Percentiles rank a stretch among this genome's conserved stretches.
Evolutionary conservation across 2,797 vertebrate species (phyloP).

Genomic region (Manis pentadactyla): DNA sequence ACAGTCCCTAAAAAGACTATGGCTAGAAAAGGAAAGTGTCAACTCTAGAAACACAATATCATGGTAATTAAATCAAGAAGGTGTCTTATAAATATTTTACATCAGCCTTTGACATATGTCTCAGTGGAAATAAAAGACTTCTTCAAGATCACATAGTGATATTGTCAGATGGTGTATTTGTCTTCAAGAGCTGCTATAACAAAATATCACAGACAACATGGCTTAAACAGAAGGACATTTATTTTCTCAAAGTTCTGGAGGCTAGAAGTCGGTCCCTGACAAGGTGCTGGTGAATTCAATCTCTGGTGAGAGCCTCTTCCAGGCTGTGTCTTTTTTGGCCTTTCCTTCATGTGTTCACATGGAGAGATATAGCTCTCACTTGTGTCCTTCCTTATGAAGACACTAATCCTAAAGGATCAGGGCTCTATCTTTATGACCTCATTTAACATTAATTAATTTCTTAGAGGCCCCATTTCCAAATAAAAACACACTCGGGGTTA

Average conservation of each 20-base stretch:
- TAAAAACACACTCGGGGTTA: not conserved
- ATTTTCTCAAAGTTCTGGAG: not conserved
- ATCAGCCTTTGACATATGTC: not conserved
- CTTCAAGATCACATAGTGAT: not conserved
- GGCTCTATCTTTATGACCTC: not conserved
- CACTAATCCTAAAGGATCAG: not conserved
- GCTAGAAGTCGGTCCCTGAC: no score
- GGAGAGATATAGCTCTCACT: not conserved
- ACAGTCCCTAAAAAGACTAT: not conserved
- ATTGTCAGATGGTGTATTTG: not conserved
- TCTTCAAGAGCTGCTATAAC: not conserved
- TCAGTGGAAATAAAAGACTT: not conserved
- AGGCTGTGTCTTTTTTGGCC: not conserved
- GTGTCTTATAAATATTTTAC: slow-evolving; percentile 3
- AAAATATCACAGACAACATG: not conserved
- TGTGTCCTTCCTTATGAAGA: not conserved
- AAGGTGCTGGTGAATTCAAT: not conserved
- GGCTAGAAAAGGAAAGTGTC: not conserved
- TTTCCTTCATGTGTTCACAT: not conserved
- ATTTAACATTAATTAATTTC: not conserved
- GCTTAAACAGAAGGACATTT: not conserved
- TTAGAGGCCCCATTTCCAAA: not conserved
- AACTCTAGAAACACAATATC: not conserved
- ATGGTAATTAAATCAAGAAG: slow-evolving; percentile 35
- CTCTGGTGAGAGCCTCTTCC: not conserved